phyloP scores from a whole-genome alignment of 2,888 invertebrate species.

The Linnaemya vulpina region DNA sequence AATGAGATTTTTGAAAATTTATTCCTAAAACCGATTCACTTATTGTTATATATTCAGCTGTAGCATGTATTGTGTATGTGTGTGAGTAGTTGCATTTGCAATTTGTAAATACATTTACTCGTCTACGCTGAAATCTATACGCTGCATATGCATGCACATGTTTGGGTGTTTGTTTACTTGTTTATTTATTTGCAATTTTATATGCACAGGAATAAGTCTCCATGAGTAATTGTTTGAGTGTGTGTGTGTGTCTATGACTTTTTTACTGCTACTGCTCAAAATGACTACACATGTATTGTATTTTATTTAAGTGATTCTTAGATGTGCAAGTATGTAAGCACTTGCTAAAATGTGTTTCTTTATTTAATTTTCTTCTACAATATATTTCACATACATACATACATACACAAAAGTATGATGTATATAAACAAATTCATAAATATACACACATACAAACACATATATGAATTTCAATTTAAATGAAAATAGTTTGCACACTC shows the following conservation, averaged over 20 bases:
- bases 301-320: slow-evolving; percentile 50
- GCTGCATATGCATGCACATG: background rate
- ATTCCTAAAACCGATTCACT: too few relatives aligned
- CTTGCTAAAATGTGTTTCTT: slow-evolving; percentile 34
- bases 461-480: background rate
- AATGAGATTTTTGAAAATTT: too few relatives aligned
- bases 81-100: too few relatives aligned
- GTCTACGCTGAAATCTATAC: background rate
- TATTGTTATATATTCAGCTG: too few relatives aligned
- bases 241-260: background rate
- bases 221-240: background rate
- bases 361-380: slow-evolving; percentile 54
- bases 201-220: background rate
- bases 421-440: too few relatives aligned
- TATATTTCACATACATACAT: background rate
- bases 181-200: background rate
- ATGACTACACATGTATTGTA: slow-evolving; percentile 60
- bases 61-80: too few relatives aligned
- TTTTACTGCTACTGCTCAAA: slow-evolving; percentile 29
- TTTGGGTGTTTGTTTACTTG: background rate
- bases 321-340: slow-evolving; percentile 8
- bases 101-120: too few relatives aligned
- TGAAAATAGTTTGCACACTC: background rate
- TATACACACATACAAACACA: background rate
- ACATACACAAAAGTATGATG: background rate